phyloP scores from a whole-genome alignment of 2,888 invertebrate genomes.

The Pterostichus madidus region DNA sequence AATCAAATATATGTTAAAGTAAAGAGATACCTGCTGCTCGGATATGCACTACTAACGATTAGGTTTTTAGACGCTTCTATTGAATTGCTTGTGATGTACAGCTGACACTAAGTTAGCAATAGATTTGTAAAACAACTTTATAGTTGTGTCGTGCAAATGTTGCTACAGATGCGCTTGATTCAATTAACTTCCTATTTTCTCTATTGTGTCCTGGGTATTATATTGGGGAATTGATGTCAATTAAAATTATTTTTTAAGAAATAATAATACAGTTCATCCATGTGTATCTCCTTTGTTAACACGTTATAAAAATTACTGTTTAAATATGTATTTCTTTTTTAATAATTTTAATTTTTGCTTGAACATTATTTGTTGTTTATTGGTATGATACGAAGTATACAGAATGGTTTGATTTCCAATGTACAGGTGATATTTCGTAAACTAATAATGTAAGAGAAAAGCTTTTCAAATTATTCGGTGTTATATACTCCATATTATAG shows the following conservation, averaged over 20 bases:
- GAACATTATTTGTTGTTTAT: too few relatives aligned
- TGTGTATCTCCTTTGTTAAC: too few relatives aligned
- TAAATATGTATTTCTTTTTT: too few relatives aligned
- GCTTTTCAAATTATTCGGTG: too few relatives aligned
- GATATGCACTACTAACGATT: conserved; percentile 37
- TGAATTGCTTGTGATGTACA: conserved; percentile 16
- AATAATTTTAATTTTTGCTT: too few relatives aligned
- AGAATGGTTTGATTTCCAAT: too few relatives aligned
- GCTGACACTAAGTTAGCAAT: conserved; percentile 13
- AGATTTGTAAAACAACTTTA: conserved; percentile 14
- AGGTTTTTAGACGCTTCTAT: conserved; percentile 19
- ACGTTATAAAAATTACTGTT: too few relatives aligned
- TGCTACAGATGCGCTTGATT: conserved; percentile 19
- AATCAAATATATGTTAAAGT: conserved; percentile 44
- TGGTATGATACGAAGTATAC: too few relatives aligned
- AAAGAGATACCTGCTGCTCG: conserved; percentile 1
- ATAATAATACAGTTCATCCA: too few relatives aligned
- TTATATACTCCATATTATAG: too few relatives aligned
- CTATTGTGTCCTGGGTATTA: neutral
- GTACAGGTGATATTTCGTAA: too few relatives aligned
- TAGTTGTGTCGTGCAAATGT: conserved; percentile 20
- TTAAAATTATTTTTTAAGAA: neutral
- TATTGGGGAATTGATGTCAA: neutral
- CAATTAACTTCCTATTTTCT: conserved; percentile 17
- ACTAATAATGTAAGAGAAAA: too few relatives aligned